Evolutionary conservation across 2,797 vertebrate species (phyloP).

Genomic region (Neosilurus mollespiculum): DNA sequence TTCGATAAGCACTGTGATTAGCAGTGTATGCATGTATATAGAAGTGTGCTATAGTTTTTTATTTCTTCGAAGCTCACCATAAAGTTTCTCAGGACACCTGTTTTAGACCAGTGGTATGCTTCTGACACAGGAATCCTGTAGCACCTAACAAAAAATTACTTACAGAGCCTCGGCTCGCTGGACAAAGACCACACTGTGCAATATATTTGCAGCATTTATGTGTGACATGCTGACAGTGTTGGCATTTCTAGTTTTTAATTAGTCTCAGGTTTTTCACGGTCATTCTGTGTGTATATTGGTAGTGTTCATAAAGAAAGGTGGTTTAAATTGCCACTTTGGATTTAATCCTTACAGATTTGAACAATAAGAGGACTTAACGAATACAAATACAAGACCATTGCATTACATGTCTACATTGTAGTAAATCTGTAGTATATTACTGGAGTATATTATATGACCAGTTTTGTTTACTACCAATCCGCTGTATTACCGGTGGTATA

Average conservation of each 20-base stretch:
- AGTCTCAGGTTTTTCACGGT: background rate
- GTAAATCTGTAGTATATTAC: background rate
- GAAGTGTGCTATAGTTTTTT: background rate
- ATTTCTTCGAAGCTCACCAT: too few species aligned
- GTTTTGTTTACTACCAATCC: too few species aligned
- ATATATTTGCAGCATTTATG: background rate
- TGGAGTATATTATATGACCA: background rate
- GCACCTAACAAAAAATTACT: background rate
- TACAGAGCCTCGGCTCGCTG: background rate
- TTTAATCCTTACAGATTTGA: background rate
- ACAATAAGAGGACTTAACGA: background rate
- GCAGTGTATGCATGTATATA: too few species aligned
- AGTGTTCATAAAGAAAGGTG: background rate
- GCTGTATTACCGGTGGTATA: too few species aligned
- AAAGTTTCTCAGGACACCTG: background rate
- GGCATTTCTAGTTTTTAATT: background rate
- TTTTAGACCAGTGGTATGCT: background rate
- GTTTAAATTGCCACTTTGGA: background rate
- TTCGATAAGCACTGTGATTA: too few species aligned
- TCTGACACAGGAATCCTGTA: background rate
- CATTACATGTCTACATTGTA: background rate
- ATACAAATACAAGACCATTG: background rate
- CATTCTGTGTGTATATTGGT: background rate
- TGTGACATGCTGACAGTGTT: background rate
- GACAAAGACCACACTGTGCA: background rate